Percentiles rank a stretch among this genome's conserved stretches.
phyloP scores from a whole-genome alignment of 2,113 vertebrate genomes.

The Passer domesticus region DNA sequence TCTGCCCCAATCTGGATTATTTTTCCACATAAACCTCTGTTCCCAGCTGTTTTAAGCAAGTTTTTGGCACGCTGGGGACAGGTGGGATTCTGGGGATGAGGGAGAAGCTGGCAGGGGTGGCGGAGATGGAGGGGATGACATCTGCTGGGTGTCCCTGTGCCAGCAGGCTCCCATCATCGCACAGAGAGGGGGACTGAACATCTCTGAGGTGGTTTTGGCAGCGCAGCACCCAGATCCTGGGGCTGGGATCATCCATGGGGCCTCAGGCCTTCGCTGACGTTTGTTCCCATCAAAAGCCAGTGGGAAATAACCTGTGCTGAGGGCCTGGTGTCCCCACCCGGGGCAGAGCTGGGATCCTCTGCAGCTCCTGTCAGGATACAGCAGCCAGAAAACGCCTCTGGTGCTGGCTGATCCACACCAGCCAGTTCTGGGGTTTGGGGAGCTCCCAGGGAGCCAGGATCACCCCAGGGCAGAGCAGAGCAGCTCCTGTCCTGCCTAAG shows the following conservation, averaged over 20 bases:
- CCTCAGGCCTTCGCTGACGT: rapidly evolving
- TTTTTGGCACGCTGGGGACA: rapidly evolving
- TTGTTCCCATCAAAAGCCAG: background rate
- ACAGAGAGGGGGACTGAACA: rapidly evolving
- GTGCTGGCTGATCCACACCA: background rate
- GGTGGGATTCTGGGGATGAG: background rate
- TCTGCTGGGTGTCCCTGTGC: background rate
- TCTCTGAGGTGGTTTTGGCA: background rate
- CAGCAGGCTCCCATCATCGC: rapidly evolving
- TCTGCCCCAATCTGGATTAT: conserved; percentile 3
- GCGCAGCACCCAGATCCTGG: rapidly evolving
- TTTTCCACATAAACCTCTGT: background rate
- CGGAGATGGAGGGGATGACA: rapidly evolving
- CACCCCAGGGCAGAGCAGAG: rapidly evolving
- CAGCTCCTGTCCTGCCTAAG: background rate
- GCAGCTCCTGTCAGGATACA: background rate
- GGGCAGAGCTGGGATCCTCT: background rate
- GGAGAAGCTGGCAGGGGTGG: background rate
- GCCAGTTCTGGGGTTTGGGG: background rate
- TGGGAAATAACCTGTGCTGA: rapidly evolving
- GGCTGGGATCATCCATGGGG: background rate
- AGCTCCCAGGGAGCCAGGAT: background rate
- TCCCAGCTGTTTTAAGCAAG: background rate
- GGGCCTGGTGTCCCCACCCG: rapidly evolving
- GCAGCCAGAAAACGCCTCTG: background rate